Evolutionary conservation across 2,888 invertebrate genomes (phyloP).

Genomic region (Griposia aprilina): DNA sequence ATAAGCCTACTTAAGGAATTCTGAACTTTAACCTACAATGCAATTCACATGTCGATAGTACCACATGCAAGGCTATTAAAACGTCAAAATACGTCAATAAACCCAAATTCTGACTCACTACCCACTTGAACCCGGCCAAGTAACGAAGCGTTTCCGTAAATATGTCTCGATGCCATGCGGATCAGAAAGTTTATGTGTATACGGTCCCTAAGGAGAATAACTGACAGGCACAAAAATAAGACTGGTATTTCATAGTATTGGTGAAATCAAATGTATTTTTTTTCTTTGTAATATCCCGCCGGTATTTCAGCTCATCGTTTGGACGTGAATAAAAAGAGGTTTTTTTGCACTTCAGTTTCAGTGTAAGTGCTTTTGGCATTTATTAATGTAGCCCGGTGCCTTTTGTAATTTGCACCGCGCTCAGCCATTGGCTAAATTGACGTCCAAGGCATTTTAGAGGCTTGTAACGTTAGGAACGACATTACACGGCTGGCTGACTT

Average conservation of each 20-base stretch:
- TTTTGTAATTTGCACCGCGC: conserved; percentile 33
- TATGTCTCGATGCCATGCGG: conserved; percentile 55
- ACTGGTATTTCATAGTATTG: conserved; percentile 41
- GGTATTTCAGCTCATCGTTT: conserved; percentile 24
- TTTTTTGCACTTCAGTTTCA: conserved; percentile 12
- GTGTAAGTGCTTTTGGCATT: conserved; percentile 34
- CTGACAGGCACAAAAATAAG: conserved; percentile 37
- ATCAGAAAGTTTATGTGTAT: conserved; percentile 58
- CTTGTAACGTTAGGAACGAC: conserved; percentile 30
- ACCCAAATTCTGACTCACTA: conserved; percentile 33
- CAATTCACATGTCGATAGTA: conserved; percentile 10
- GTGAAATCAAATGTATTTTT: conserved; percentile 19
- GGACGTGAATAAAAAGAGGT: conserved; percentile 1
- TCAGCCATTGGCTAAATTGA: conserved; percentile 28
- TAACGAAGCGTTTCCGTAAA: conserved; percentile 61
- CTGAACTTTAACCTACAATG: conserved; percentile 2
- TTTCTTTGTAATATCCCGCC: conserved; percentile 20
- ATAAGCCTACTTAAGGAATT: not conserved
- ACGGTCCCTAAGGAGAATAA: conserved; percentile 51
- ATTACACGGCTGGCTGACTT: conserved; percentile 37
- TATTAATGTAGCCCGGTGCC: conserved; percentile 40
- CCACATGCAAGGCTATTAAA: conserved; percentile 32
- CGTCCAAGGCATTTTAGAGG: conserved; percentile 34
- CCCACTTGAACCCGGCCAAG: conserved; percentile 40
- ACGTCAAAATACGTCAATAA: conserved; percentile 45